A percentile compares a stretch with the other conserved stretches of the same genome.
Conservation (phyloP, 1,140 invertebrate species). For the Diprion similis region DNA sequence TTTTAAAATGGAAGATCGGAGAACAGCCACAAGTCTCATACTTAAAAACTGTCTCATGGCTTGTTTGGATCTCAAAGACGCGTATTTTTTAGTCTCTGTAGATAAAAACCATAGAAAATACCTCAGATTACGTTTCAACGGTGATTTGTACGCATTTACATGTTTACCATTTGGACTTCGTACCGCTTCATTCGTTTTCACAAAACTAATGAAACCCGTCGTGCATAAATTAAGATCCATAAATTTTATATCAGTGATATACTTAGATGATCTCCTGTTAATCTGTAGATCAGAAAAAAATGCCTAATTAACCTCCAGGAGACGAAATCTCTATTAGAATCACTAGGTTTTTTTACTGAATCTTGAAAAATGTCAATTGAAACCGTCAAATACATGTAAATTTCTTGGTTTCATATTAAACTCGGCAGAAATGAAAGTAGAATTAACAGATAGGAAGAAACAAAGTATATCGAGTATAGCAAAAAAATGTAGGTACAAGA, state of each 20-base stretch:
- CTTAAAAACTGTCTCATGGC: background rate
- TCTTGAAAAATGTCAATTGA: constrained; percentile 26
- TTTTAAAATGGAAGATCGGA: constrained; percentile 21
- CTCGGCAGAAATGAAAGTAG: constrained; percentile 15
- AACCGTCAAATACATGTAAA: constrained; percentile 23
- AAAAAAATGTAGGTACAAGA: constrained; percentile 8
- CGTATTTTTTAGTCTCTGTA: constrained; percentile 19
- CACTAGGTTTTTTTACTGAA: constrained; percentile 34
- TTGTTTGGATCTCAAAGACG: constrained; percentile 17
- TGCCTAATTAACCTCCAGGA: constrained; percentile 12
- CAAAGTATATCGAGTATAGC: constrained; percentile 8
- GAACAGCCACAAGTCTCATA: constrained; percentile 15
- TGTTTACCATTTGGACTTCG: constrained; percentile 29
- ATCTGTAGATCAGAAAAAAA: constrained; percentile 9
- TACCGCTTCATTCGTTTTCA: constrained; percentile 32
- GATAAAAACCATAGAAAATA: constrained; percentile 25
- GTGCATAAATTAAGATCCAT: constrained; percentile 19
- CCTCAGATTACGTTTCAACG: constrained; percentile 29
- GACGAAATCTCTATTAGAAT: constrained; percentile 23
- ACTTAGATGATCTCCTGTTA: constrained; percentile 24
- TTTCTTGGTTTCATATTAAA: constrained; percentile 36
- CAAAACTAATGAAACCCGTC: constrained; percentile 34
- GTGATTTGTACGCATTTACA: constrained; percentile 27
- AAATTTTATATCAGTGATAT: constrained; percentile 16
- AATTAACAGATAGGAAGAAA: constrained; percentile 22